Evolutionary conservation across 1,140 invertebrate species (phyloP).

Genomic region (Micrasema minimum): DNA sequence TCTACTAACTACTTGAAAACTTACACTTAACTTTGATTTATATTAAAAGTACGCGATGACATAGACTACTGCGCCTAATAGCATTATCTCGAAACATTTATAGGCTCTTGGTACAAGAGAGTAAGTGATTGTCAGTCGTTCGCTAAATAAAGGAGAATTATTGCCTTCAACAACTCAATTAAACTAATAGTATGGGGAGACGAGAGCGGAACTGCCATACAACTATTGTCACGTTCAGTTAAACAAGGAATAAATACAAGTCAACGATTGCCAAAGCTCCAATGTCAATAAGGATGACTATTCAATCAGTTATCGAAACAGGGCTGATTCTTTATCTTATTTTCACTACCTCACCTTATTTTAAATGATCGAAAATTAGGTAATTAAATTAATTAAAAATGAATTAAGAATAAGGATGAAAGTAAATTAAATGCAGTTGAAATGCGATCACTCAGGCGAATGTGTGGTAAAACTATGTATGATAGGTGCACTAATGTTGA

Average conservation of each 20-base stretch:
- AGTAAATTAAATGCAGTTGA: too few relatives aligned
- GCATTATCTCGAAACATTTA: conserved; percentile 25
- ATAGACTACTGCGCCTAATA: conserved; percentile 17
- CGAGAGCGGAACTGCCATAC: conserved; percentile 19
- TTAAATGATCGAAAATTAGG: too few relatives aligned
- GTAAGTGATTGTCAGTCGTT: conserved; percentile 25
- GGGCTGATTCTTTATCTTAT: too few relatives aligned
- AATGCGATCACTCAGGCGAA: too few relatives aligned
- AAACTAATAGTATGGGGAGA: conserved; percentile 49
- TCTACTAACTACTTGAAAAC: conserved; percentile 15
- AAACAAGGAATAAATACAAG: conserved; percentile 53
- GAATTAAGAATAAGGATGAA: too few relatives aligned
- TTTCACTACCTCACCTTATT: too few relatives aligned
- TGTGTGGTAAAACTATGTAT: too few relatives aligned
- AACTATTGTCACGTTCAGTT: conserved; percentile 50
- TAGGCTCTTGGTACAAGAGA: conserved; percentile 11
- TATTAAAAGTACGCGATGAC: conserved; percentile 29
- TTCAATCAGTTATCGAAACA: conserved; percentile 20
- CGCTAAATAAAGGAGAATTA: conserved; percentile 35
- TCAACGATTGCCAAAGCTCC: conserved; percentile 45
- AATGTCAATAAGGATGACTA: conserved; percentile 44
- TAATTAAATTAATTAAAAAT: too few relatives aligned
- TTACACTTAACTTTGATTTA: conserved; percentile 28
- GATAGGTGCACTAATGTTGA: too few relatives aligned
- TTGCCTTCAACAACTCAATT: conserved; percentile 49